Conservation (phyloP, 1,140 invertebrate species). For the Mylabris phalerata region DNA sequence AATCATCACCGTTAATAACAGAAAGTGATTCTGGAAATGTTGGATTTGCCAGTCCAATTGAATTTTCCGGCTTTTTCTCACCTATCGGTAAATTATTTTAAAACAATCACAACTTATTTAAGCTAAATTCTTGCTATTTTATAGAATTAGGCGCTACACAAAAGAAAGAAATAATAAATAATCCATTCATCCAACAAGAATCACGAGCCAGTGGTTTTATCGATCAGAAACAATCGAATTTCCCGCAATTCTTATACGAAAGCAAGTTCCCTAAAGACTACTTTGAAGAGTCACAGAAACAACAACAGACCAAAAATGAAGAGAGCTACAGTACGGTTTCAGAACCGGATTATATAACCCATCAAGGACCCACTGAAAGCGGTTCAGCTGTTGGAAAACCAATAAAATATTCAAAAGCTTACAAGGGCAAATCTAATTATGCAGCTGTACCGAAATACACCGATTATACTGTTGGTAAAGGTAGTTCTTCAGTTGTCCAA, state of each 20-base stretch:
- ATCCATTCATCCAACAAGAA: slow-evolving; percentile 5
- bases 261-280: slow-evolving; percentile 19
- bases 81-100: slow-evolving; percentile 15
- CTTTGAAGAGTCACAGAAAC: slow-evolving; percentile 23
- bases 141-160: slow-evolving; percentile 12
- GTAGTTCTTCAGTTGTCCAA: slow-evolving; percentile 25
- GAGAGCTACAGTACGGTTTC: background rate
- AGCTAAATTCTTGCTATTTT: slow-evolving; percentile 4
- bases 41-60: slow-evolving; percentile 12
- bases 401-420: background rate
- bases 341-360: background rate
- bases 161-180: slow-evolving; percentile 8
- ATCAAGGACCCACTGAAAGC: background rate
- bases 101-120: background rate
- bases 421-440: background rate
- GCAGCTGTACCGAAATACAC: slow-evolving; percentile 9
- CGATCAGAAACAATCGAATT: background rate
- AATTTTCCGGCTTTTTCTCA: slow-evolving; percentile 15
- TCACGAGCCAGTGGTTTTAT: too few species aligned
- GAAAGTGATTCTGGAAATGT: slow-evolving; percentile 1
- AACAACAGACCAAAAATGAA: background rate
- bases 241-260: slow-evolving; percentile 4
- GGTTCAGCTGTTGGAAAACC: background rate
- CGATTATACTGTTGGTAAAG: slow-evolving; percentile 30
- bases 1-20: slow-evolving; percentile 12